Evolutionary conservation across 2,113 vertebrate genomes (phyloP).

Genomic region (Pelodiscus sinensis): DNA sequence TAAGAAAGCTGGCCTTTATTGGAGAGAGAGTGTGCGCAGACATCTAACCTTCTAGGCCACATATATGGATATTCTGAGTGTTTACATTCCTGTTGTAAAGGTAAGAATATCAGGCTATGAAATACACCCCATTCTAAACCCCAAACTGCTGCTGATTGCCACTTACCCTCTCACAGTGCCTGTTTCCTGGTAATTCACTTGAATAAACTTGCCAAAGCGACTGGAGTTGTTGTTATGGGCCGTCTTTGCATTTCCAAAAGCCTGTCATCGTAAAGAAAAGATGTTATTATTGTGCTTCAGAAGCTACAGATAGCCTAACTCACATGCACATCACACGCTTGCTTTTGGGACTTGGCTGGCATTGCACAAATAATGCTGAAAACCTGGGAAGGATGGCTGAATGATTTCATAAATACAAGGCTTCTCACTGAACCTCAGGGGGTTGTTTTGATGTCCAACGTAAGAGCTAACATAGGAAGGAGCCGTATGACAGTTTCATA

Average conservation of each 20-base stretch:
- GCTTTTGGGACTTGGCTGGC: background rate
- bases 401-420: background rate
- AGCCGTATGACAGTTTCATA: background rate
- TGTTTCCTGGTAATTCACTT: slow-evolving; percentile 99
- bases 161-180: slow-evolving; percentile 97
- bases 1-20: background rate
- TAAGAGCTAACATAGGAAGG: background rate
- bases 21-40: background rate
- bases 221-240: slow-evolving; percentile 99
- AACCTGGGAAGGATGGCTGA: background rate
- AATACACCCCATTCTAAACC: background rate
- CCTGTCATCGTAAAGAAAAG: slow-evolving; percentile 80
- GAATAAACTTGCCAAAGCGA: slow-evolving; percentile 99
- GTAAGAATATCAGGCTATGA: background rate
- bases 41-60: fast-evolving
- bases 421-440: background rate
- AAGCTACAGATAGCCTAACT: background rate
- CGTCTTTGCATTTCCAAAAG: slow-evolving; percentile 98
- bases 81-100: background rate
- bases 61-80: background rate
- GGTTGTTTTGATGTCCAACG: background rate
- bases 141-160: background rate
- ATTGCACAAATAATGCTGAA: background rate
- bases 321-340: fast-evolving
- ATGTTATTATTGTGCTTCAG: background rate